Evolutionary conservation across 2,113 vertebrate genomes (phyloP), one percentile per base, ranked within the genome.

Genomic region (Hylia prasina): DNA sequence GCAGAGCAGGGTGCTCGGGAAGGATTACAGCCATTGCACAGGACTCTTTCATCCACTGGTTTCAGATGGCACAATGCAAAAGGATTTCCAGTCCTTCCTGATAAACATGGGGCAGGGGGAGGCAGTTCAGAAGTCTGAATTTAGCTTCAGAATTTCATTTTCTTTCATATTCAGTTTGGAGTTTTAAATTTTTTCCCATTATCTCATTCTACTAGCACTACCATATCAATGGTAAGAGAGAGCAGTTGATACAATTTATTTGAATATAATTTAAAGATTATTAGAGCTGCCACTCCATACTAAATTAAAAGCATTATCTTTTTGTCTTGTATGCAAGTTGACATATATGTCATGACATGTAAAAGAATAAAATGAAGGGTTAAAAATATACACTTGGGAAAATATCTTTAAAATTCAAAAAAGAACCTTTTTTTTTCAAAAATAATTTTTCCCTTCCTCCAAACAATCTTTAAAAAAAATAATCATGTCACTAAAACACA

Each of bases 381-480:
- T 92, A 89, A 95, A 97, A 94, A 94, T 57, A 86, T 6, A 73
- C 61, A 66, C 78, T 83, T 88, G 31, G 42, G 42, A 82, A 65
- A 66, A 47, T 27, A 90, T 24, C 53, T 77, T 83, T 63, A 83
- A 91, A 90, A 88, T 33, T 80, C 64, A 23, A 80, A 45, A 76
- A 91, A 35, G 28, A 68, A 73, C 28, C 11, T 1, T 7, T 28
- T 58, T 58, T 54, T 60, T 51, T 8, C 11, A 54, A 91, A 96
- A 91, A 91, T 76, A 86, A 11, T 47, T 81, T 72, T 93, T 58
- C 58, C 42, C 51, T 87, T 93, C 57, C 48, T 81, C 78, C 42
- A 51, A 88, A 40, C 25, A 60, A 57, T 68, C 33, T 79, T 85
- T 64, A 61, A 30, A 40, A 72, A 87, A 78, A 95, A 83, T 45